Evolutionary conservation across 2,113 vertebrate species (phyloP).

Genomic region (Paramisgurnus dabryanus): DNA sequence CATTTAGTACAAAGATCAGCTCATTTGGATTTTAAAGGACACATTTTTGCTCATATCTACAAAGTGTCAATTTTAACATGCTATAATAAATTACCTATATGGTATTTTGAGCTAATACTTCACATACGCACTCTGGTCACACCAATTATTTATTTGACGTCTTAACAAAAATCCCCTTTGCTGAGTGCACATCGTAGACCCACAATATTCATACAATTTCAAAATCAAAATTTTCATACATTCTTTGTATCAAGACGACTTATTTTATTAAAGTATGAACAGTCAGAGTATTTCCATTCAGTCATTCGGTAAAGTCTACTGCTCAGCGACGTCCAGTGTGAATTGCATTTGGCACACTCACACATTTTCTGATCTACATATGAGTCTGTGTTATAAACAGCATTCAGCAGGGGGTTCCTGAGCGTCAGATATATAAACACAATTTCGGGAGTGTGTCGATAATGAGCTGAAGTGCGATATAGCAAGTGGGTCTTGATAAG

Average conservation of each 20-base stretch:
- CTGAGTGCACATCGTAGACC: too few relatives aligned
- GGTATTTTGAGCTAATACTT: too few relatives aligned
- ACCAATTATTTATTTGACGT: too few relatives aligned
- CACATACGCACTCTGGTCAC: too few relatives aligned
- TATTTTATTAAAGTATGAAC: not conserved
- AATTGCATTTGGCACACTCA: slow-evolving; percentile 16
- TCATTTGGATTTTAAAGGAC: too few relatives aligned
- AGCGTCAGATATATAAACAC: slow-evolving; percentile 34
- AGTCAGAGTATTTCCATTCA: not conserved
- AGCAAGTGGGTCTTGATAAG: slow-evolving; percentile 58
- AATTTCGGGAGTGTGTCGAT: slow-evolving; percentile 52
- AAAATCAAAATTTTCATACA: too few relatives aligned
- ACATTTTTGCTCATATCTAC: too few relatives aligned
- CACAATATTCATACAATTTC: too few relatives aligned
- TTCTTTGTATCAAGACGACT: not conserved
- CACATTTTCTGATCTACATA: slow-evolving; percentile 24
- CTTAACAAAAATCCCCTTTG: too few relatives aligned
- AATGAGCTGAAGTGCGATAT: slow-evolving; percentile 62
- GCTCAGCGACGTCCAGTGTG: slow-evolving; percentile 5
- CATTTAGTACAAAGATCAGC: too few relatives aligned
- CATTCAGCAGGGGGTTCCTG: slow-evolving; percentile 23
- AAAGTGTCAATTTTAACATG: too few relatives aligned
- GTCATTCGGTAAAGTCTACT: not conserved
- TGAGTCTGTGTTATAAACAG: slow-evolving; percentile 24
- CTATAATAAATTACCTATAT: too few relatives aligned